Percentiles rank a stretch among this genome's conserved stretches.
Evolutionary conservation across 2,888 invertebrate species (phyloP).

Genomic region (Cabera pusaria): DNA sequence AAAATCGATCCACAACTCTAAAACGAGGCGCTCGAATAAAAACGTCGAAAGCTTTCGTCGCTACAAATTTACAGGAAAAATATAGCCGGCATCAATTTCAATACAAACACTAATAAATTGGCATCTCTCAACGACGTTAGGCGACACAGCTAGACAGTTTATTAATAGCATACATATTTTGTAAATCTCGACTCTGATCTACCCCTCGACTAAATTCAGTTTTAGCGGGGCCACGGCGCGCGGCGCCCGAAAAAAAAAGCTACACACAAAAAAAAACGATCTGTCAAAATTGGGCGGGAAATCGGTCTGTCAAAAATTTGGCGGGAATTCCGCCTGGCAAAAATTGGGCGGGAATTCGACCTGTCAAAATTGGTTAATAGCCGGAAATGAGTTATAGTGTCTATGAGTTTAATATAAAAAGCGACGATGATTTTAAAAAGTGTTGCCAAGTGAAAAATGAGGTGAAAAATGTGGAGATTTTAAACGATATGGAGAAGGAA

Average conservation of each 20-base stretch:
- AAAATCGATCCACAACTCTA: constrained; percentile 64
- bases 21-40: constrained; percentile 63
- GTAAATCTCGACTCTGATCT: constrained; percentile 68
- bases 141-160: constrained; percentile 67
- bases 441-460: constrained; percentile 68
- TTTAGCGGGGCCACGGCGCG: constrained; percentile 60
- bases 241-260: constrained; percentile 69
- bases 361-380: constrained; percentile 6
- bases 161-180: constrained; percentile 78
- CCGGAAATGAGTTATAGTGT: constrained; percentile 61
- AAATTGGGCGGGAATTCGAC: background rate
- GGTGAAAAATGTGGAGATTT: constrained; percentile 36
- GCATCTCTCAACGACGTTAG: constrained; percentile 70
- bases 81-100: constrained; percentile 80
- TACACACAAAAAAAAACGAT: constrained; percentile 23
- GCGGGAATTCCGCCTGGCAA: background rate
- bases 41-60: constrained; percentile 72
- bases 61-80: constrained; percentile 76
- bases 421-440: constrained; percentile 36
- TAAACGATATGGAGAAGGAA: constrained; percentile 41
- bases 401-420: constrained; percentile 53
- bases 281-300: constrained; percentile 39
- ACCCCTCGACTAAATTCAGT: constrained; percentile 71
- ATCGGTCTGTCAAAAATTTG: background rate
- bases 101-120: constrained; percentile 82